Base-by-base conservation (phyloP, 2,113 vertebrate genomes). In the Alaudala cheleensis region DNA sequence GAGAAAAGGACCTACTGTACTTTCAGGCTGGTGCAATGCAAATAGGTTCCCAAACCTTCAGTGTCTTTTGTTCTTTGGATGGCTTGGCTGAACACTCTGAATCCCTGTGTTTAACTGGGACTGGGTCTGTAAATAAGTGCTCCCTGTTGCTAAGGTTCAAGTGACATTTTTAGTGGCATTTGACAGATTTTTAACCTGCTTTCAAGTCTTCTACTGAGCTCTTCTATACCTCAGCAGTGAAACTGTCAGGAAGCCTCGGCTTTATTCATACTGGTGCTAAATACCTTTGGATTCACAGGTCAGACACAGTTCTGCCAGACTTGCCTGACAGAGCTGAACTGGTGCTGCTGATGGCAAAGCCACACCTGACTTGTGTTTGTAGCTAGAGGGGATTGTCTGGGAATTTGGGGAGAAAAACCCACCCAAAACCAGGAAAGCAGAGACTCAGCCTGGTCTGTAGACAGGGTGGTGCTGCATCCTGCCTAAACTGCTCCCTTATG, bases 151-250 rank as follows among this genome's bases (percentile, higher is more conserved):
- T 82, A 82, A 87, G 89, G 91, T 91, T 76, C 66, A 62, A 76
- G 90, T 93, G 96, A 96, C 81, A 58, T 94, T 97, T 94, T 94
- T 77, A 92, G 89, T 82, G 78, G n/a, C 25, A 34, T 64, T 91
- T 91, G 84, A 87, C 78, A 90, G 78, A 69, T 85, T 89, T 90
- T 84, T 87, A 95, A 89, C 73, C 61, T 69, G 73, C 77, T 92
- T 91, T 91, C 70, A 91, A 69, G 64, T 51, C 34, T 93, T 87
- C 34, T 64, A 37, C 57, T 67, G 37, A 82, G 31, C 37, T 72
- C 37, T 82, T 79, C 66, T 76, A 14, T 42, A 51, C 12, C 10
- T 42, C 29, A 54, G 83, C 22, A 70, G 47, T 64, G 64, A 78
- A 91, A 66, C 44, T 58, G 31, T 66, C n/a, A n/a, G 56, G 67